Percentiles rank a stretch among this genome's conserved stretches.
Evolutionary conservation across 1,140 invertebrate genomes (phyloP).

Genomic region (Heliconius eleuchia): DNA sequence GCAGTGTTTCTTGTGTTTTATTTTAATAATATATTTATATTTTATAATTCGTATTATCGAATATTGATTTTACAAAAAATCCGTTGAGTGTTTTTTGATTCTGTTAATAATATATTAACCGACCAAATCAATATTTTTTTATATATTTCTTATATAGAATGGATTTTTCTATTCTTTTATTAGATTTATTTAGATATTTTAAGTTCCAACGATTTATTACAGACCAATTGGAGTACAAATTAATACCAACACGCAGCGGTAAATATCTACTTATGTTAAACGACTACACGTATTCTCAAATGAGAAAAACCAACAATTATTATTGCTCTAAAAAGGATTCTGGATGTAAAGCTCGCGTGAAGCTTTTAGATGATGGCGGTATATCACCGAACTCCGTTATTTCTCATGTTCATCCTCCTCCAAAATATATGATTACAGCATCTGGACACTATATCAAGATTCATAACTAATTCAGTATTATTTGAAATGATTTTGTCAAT

Average conservation of each 20-base stretch:
- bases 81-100: too few species aligned
- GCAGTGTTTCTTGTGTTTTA: too few species aligned
- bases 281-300: slow-evolving; percentile 52
- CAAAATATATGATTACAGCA: slow-evolving; percentile 41
- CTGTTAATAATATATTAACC: too few species aligned
- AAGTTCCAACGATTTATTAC: neutral
- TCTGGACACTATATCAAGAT: slow-evolving; percentile 38
- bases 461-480: slow-evolving; percentile 15
- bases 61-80: too few species aligned
- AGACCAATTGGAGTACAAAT: slow-evolving; percentile 34
- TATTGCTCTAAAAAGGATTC: slow-evolving; percentile 58
- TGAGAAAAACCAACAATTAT: slow-evolving; percentile 40
- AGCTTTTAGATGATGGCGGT: slow-evolving; percentile 38
- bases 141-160: too few species aligned
- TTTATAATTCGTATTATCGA: too few species aligned
- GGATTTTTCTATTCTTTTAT: too few species aligned
- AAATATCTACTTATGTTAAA: slow-evolving; percentile 51
- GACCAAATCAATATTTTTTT: too few species aligned
- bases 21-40: too few species aligned
- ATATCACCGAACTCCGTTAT: slow-evolving; percentile 25
- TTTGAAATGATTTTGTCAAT: neutral
- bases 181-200: neutral
- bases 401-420: slow-evolving; percentile 43
- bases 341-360: slow-evolving; percentile 56
- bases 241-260: slow-evolving; percentile 49